Conservation (phyloP, 2,113 vertebrate genomes). For the Salvelinus alpinus region DNA sequence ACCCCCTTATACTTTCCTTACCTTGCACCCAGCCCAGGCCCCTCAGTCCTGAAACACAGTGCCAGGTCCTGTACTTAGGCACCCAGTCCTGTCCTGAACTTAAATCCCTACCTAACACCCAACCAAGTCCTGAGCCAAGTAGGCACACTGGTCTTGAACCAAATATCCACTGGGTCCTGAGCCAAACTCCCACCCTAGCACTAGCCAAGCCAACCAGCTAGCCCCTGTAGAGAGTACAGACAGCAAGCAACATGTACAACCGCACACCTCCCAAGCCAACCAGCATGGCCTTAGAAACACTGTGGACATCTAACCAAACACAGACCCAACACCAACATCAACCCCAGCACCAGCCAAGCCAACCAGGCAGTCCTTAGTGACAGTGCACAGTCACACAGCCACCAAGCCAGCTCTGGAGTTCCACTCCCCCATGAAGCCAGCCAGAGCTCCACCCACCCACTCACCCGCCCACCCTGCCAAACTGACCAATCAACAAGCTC, state of each 20-base stretch:
- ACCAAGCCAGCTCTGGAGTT: conserved; percentile 9
- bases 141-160: neutral
- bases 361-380: neutral
- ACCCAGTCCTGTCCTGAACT: neutral
- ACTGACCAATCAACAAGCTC: too few species aligned
- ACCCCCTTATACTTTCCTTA: neutral
- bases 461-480: neutral
- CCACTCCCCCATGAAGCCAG: conserved; percentile 6
- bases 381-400: neutral
- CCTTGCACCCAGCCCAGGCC: neutral
- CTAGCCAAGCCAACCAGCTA: conserved; percentile 2
- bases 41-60: conserved; percentile 1
- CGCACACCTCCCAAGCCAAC: conserved; percentile 7
- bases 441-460: conserved; percentile 15
- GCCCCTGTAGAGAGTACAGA: neutral
- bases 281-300: conserved; percentile 17
- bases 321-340: neutral
- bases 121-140: neutral
- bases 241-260: conserved; percentile 1
- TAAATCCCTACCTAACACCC: neutral
- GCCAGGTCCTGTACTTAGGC: neutral
- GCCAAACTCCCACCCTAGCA: neutral
- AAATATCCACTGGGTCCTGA: neutral
- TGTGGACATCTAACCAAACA: conserved; percentile 35
- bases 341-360: conserved; percentile 9